Evolutionary conservation across 2,113 vertebrate species (phyloP).

Genomic region (Oncorhynchus nerka): DNA sequence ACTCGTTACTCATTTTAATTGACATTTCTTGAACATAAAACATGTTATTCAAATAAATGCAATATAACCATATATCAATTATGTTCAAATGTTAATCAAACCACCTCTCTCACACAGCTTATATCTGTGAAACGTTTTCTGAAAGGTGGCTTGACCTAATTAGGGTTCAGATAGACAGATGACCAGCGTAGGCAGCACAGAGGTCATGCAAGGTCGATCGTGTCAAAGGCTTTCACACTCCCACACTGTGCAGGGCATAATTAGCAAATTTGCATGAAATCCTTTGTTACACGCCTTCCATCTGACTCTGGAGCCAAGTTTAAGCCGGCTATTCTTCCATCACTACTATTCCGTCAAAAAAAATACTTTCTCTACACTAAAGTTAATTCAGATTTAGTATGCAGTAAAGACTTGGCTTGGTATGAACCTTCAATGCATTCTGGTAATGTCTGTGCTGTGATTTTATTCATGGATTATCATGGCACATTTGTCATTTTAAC

Average conservation of each 20-base stretch:
- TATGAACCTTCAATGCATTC: conserved; percentile 7
- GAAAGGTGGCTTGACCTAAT: conserved; percentile 7
- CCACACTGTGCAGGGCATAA: conserved; percentile 39
- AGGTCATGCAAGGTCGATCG: conserved; percentile 56
- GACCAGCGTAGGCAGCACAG: conserved; percentile 29
- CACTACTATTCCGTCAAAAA: conserved; percentile 17
- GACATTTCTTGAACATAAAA: not conserved
- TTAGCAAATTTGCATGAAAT: conserved; percentile 38
- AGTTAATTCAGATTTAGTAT: not conserved
- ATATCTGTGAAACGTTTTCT: not conserved
- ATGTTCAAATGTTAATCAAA: not conserved
- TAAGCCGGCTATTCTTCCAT: not conserved
- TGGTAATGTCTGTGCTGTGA: conserved; percentile 5
- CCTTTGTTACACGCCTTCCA: conserved; percentile 8
- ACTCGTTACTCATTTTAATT: not conserved
- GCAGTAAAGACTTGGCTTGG: not conserved
- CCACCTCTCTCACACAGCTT: not conserved
- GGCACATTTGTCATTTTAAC: not conserved
- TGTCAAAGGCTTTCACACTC: conserved; percentile 57
- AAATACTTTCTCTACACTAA: not conserved
- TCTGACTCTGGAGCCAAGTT: not conserved
- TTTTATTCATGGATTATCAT: conserved; percentile 12
- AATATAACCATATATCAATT: not conserved
- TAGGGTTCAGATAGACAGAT: conserved; percentile 21
- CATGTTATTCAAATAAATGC: not conserved